Evolutionary conservation across 2,888 invertebrate genomes (phyloP).

Genomic region (Perithous albicinctus): DNA sequence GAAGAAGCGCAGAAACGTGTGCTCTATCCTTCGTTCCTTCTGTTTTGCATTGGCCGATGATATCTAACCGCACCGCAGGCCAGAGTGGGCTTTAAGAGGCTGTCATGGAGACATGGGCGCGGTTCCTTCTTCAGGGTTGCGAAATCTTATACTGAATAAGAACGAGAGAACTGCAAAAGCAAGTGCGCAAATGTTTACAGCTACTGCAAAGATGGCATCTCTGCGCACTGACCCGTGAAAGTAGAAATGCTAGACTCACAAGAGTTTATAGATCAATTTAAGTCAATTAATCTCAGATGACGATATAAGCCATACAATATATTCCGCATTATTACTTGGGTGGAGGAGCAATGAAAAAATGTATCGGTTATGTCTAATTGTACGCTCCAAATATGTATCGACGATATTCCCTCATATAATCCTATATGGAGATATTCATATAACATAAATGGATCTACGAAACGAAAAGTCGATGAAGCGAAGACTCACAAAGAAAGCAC

Average conservation of each 20-base stretch:
- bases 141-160: conserved; percentile 39
- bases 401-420: no score
- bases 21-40: conserved; percentile 72
- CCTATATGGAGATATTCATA: no score
- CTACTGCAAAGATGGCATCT: not conserved
- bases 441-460: no score
- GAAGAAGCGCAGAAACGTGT: conserved; percentile 24
- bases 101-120: conserved; percentile 79
- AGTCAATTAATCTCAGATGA: no score
- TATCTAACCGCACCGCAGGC: conserved; percentile 77
- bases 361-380: not conserved
- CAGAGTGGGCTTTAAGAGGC: conserved; percentile 80
- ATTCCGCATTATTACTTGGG: no score
- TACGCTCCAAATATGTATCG: no score
- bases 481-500: no score
- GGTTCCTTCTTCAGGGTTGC: conserved; percentile 71
- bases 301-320: no score
- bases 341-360: not conserved
- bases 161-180: conserved; percentile 20
- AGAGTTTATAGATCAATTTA: no score
- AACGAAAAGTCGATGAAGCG: no score
- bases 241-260: no score
- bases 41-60: conserved; percentile 82
- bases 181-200: not conserved
- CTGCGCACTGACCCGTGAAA: no score